Evolutionary conservation across 2,888 invertebrate genomes (phyloP), one percentile per base, ranked within the genome.

Genomic region (Ormia ochracea): DNA sequence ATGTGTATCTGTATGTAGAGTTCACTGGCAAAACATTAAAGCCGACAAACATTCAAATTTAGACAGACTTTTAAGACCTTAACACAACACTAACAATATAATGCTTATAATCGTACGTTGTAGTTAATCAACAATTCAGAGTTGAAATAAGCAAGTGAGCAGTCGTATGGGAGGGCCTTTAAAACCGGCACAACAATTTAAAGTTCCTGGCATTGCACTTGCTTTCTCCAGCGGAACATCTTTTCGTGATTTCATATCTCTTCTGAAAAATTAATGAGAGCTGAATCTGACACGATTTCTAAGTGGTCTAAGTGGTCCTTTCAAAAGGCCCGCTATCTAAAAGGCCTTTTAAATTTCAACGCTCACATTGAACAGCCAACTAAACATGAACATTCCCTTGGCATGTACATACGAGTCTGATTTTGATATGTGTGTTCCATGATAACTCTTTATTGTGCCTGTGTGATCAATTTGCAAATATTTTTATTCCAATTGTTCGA

Each of bases 401-500:
- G 28, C 19, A n/a, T 31, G 56, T 58, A 58, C n/a, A n/a, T n/a
- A n/a, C n/a, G n/a, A n/a, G n/a, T n/a, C 2, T 66, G n/a, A 12
- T 66, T 14, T 28, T 9, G 26, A 9, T 50, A 52, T 41, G 23
- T 17, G 7, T 65, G 19, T 48, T 66, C 58, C 65, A 54, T 66
- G 66, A 23, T 33, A 50, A 19, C 36, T 52, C 14, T 56, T 50
- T 65, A 68, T 78, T 82, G 79, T 76, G 82, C 66, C 81, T 81
- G 77, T 76, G 74, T 74, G 77, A 84, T 85, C 87, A 88, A 87
- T 88, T 87, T 87, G 87, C 85, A 86, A 87, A 87, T 88, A 86
- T 88, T 87, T 87, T 85, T 83, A 86, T 86, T 66, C 59, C 68
- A 59, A 75, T 54, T 54, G 43, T 33, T 68, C 31, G 41, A 21